phyloP scores from a whole-genome alignment of 2,113 vertebrate genomes.

The Myotis davidii region DNA sequence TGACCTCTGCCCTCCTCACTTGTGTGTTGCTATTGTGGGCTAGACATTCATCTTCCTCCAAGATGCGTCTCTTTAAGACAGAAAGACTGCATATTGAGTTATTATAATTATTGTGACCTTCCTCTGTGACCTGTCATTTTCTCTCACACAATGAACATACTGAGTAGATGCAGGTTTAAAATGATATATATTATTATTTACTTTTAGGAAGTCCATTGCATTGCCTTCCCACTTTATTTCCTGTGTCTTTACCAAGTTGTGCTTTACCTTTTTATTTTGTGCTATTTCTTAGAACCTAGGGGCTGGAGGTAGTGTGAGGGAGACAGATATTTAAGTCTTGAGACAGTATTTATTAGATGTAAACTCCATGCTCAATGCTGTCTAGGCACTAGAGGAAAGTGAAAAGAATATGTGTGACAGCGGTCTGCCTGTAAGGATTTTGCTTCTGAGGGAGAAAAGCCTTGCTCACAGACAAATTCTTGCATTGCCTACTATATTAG shows the following conservation, averaged over 20 bases:
- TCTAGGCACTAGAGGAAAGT: background rate
- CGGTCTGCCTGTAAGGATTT: background rate
- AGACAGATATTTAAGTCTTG: background rate
- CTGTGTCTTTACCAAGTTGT: background rate
- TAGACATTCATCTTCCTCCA: constrained; percentile 65
- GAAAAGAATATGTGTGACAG: rapidly evolving
- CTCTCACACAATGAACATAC: constrained; percentile 5
- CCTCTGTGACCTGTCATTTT: constrained; percentile 42
- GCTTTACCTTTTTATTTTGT: background rate
- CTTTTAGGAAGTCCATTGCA: background rate
- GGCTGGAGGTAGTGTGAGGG: background rate
- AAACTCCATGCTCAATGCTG: rapidly evolving
- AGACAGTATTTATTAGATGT: background rate
- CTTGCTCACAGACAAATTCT: background rate
- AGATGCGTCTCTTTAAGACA: constrained; percentile 62
- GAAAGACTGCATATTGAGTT: constrained; percentile 51
- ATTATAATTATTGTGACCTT: constrained; percentile 9
- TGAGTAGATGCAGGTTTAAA: background rate
- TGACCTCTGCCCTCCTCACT: constrained; percentile 72
- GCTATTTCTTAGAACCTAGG: background rate
- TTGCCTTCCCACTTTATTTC: background rate
- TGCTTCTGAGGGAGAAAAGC: background rate
- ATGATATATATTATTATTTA: background rate
- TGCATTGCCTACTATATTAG: background rate
- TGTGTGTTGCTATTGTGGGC: constrained; percentile 52